Percentiles rank a stretch among this genome's conserved stretches.
phyloP scores from a whole-genome alignment of 2,888 invertebrate genomes.

The Terebella lapidaria region DNA sequence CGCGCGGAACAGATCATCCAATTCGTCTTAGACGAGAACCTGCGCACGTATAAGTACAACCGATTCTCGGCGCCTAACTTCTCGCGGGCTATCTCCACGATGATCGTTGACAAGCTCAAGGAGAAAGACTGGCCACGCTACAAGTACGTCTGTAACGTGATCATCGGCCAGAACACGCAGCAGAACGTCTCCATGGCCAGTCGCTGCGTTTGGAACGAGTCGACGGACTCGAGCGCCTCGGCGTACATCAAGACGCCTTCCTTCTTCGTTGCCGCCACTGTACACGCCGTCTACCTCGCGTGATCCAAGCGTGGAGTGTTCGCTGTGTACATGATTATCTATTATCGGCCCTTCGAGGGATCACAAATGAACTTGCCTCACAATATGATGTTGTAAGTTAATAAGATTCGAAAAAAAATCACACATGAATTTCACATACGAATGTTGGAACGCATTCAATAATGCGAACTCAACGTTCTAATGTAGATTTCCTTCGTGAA shows the following conservation, averaged over 20 bases:
- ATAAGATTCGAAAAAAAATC: too few species aligned
- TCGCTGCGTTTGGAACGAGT: conserved; percentile 13
- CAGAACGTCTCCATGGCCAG: conserved; percentile 11
- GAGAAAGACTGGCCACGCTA: conserved; percentile 14
- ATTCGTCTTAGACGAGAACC: background rate
- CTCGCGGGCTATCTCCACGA: conserved; percentile 24
- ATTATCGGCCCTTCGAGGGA: too few species aligned
- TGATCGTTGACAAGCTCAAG: conserved; percentile 15
- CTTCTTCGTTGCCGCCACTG: conserved; percentile 12
- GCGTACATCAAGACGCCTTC: conserved; percentile 5
- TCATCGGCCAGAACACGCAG: conserved; percentile 6
- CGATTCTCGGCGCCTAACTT: conserved; percentile 33
- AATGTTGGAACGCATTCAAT: too few species aligned
- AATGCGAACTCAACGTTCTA: too few species aligned
- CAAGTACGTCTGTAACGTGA: conserved; percentile 12
- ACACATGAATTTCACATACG: too few species aligned
- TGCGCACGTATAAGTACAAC: conserved; percentile 24
- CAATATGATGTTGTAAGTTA: too few species aligned
- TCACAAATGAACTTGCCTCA: too few species aligned
- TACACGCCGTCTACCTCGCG: conserved; percentile 26
- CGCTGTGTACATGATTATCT: too few species aligned
- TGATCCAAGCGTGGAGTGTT: too few species aligned
- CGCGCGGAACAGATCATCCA: background rate
- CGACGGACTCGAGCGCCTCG: conserved; percentile 9
- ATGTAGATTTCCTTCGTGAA: too few species aligned